phyloP scores from a whole-genome alignment of 2,113 vertebrate genomes.

The Sinocyclocheilus grahami region DNA sequence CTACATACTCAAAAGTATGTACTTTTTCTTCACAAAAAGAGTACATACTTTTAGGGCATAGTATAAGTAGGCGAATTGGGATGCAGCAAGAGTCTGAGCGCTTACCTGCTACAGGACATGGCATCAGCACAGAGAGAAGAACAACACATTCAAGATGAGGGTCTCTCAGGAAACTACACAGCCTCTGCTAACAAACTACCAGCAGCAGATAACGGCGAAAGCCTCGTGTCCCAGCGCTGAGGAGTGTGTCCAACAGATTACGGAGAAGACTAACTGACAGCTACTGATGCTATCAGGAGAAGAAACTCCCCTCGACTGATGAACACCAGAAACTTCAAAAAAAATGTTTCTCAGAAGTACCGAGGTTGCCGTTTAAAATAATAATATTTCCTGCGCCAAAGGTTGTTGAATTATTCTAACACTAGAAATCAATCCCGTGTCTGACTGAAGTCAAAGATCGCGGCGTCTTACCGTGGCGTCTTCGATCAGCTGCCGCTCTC shows the following conservation, averaged over 20 bases:
- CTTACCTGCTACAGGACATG: background rate
- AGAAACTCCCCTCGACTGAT: constrained; percentile 25
- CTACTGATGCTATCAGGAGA: constrained; percentile 63
- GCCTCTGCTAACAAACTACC: background rate
- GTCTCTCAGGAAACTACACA: background rate
- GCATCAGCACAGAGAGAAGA: background rate
- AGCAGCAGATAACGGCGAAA: background rate
- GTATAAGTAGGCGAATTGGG: background rate
- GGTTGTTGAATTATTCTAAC: background rate
- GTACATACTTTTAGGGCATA: background rate
- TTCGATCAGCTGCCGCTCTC: constrained; percentile 89
- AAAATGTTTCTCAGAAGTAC: background rate
- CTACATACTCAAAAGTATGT: too few species aligned
- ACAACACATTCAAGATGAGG: background rate
- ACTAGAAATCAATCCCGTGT: background rate
- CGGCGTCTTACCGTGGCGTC: constrained; percentile 79
- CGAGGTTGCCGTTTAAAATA: background rate
- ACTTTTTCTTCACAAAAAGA: too few species aligned
- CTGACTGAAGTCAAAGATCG: background rate
- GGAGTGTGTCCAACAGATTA: constrained; percentile 67
- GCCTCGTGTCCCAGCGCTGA: background rate
- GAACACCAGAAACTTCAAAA: background rate
- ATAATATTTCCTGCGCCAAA: background rate
- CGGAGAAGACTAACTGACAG: constrained; percentile 67
- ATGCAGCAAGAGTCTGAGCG: background rate